A percentile compares a stretch with the other conserved stretches of the same genome.
These are phyloP conservation scores for Coracopsis vasa DNA, from an alignment of 2,113 vertebrate species.

Conservation along the genomic window DNA sequence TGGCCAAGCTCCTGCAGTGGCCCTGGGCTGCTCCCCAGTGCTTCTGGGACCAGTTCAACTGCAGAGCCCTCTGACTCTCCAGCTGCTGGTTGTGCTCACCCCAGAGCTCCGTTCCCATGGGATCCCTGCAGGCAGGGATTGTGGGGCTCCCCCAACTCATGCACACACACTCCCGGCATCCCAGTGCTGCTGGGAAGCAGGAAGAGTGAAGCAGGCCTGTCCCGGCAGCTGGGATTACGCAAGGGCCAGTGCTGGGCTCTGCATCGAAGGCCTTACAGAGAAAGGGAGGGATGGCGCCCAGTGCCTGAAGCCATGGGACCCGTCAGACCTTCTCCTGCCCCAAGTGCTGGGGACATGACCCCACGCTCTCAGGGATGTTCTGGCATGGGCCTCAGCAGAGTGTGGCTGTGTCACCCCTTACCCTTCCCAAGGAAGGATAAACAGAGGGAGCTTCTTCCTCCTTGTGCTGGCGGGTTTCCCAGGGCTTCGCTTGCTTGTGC, in stretches of 20 bases:
- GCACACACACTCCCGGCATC: accelerated
- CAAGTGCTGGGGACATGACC: background rate
- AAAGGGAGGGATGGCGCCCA: background rate
- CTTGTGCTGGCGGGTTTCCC: constrained; percentile 28
- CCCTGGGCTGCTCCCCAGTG: background rate
- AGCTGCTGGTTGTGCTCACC: background rate
- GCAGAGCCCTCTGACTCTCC: background rate
- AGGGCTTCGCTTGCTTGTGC: background rate
- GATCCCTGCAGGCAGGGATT: background rate
- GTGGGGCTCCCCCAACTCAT: accelerated
- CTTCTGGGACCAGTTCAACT: background rate
- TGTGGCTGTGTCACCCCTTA: background rate
- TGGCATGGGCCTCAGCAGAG: background rate
- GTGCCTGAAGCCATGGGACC: background rate
- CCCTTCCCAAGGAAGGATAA: constrained; percentile 31
- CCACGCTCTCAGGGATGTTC: background rate
- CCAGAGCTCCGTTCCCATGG: accelerated
- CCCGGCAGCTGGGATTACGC: background rate
- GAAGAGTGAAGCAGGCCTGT: background rate
- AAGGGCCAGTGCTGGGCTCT: background rate
- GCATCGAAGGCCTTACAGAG: background rate
- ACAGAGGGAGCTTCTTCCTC: constrained; percentile 38
- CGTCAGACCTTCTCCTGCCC: constrained; percentile 19
- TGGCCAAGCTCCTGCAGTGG: background rate
- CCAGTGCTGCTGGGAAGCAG: background rate